Evolutionary conservation across 2,113 vertebrate species (phyloP).

Genomic region (Grantiella picta): DNA sequence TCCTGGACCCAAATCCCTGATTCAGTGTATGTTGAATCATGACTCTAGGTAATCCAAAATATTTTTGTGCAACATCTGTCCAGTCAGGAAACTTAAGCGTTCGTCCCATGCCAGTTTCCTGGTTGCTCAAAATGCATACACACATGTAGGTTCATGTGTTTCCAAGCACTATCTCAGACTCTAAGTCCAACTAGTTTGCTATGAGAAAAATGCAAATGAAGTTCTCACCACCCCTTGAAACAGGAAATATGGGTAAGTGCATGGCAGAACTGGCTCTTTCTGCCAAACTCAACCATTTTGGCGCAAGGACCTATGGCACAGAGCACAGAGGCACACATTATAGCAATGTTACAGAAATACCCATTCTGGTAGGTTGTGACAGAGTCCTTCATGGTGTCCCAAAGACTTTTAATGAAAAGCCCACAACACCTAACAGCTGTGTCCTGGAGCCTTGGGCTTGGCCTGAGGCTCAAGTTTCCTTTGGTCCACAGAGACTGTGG

Average conservation of each 20-base stretch:
- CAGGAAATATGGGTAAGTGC: not conserved
- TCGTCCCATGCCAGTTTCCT: not conserved
- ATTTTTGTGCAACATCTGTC: not conserved
- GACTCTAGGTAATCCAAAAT: not conserved
- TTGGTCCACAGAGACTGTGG: not conserved
- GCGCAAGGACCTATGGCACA: not conserved
- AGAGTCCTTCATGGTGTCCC: not conserved
- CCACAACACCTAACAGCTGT: not conserved
- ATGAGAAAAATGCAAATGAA: not conserved
- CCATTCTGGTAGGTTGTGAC: not conserved
- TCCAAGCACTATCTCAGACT: not conserved
- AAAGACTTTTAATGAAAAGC: not conserved
- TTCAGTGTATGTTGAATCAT: not conserved
- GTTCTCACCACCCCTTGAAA: not conserved
- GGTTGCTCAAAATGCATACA: not conserved
- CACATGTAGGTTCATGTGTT: not conserved
- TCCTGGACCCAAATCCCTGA: not conserved
- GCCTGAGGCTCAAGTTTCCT: not conserved
- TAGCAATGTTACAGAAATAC: not conserved
- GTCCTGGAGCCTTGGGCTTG: not conserved
- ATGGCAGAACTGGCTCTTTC: not conserved
- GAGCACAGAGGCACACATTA: fast-evolving
- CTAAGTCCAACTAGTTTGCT: not conserved
- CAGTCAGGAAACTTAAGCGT: not conserved
- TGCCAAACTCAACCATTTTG: not conserved